These are phyloP conservation scores for Alligator sinensis DNA, from an alignment of 2,113 vertebrate genomes.

Conservation along the genomic window DNA sequence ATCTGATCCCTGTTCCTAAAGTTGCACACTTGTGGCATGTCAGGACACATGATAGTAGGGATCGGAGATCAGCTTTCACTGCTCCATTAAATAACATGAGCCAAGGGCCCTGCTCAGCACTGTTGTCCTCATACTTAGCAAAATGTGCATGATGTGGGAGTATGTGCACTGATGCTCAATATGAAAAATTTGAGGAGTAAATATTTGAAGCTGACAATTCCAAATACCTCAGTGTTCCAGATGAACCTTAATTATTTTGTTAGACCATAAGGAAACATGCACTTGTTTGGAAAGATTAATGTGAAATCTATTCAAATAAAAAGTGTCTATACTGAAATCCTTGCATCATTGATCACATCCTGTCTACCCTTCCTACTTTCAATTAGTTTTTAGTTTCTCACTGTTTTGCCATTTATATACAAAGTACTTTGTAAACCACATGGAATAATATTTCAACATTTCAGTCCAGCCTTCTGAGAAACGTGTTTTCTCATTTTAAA, in stretches of 20 bases:
- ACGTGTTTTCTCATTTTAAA: slow-evolving; percentile 39
- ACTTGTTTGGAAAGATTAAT: background rate
- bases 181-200: background rate
- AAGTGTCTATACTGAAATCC: background rate
- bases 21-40: too few species aligned
- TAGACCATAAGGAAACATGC: background rate
- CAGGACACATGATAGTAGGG: too few species aligned
- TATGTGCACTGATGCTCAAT: background rate
- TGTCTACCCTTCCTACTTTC: background rate
- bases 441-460: background rate
- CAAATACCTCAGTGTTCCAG: background rate
- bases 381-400: background rate
- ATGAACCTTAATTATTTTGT: background rate
- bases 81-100: too few species aligned
- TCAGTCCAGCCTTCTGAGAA: slow-evolving; percentile 15
- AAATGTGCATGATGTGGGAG: background rate
- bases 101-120: background rate
- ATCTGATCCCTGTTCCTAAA: too few species aligned
- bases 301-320: slow-evolving; percentile 14
- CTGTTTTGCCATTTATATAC: slow-evolving; percentile 9
- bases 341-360: background rate
- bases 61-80: too few species aligned
- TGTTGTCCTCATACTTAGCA: background rate
- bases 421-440: background rate
- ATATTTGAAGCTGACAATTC: background rate